These are phyloP conservation scores for Trichacis sp. DNA, from an alignment of 2,888 invertebrate species.

Conservation along the genomic window DNA sequence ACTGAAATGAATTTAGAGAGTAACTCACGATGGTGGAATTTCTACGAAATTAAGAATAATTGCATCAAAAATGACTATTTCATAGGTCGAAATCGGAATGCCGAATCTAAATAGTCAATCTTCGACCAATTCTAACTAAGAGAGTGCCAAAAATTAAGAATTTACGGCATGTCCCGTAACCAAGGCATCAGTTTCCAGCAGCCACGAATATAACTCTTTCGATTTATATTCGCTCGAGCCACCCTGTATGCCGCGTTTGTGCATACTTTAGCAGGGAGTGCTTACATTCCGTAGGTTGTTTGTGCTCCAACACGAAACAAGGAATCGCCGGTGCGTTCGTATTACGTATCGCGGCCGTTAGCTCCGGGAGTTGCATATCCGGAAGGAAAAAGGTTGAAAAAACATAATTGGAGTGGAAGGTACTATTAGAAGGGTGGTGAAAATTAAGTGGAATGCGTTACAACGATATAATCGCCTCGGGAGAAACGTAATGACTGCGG, in stretches of 20 bases:
- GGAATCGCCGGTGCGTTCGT: constrained; percentile 20
- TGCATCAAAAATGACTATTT: no score
- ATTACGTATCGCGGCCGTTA: constrained; percentile 19
- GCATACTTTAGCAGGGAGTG: not conserved
- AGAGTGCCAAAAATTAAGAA: no score
- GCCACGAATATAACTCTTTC: constrained; percentile 13
- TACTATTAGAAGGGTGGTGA: constrained; percentile 30
- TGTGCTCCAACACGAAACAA: constrained; percentile 6
- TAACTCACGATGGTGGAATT: no score
- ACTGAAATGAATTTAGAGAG: no score
- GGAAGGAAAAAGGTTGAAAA: constrained; percentile 30
- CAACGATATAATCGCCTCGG: constrained; percentile 36
- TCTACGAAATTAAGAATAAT: no score
- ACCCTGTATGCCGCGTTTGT: not conserved
- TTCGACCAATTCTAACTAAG: no score
- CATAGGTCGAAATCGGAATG: no score
- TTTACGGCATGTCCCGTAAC: constrained; percentile 3
- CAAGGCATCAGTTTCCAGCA: constrained; percentile 10
- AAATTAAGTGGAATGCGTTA: constrained; percentile 35
- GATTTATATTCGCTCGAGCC: constrained; percentile 2
- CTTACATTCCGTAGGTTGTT: not conserved
- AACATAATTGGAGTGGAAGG: constrained; percentile 31
- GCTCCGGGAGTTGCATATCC: constrained; percentile 31
- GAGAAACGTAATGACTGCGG: constrained; percentile 31
- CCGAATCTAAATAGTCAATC: no score